Evolutionary conservation across 2,888 invertebrate species (phyloP).

Genomic region (Leptinotarsa tumamoca): DNA sequence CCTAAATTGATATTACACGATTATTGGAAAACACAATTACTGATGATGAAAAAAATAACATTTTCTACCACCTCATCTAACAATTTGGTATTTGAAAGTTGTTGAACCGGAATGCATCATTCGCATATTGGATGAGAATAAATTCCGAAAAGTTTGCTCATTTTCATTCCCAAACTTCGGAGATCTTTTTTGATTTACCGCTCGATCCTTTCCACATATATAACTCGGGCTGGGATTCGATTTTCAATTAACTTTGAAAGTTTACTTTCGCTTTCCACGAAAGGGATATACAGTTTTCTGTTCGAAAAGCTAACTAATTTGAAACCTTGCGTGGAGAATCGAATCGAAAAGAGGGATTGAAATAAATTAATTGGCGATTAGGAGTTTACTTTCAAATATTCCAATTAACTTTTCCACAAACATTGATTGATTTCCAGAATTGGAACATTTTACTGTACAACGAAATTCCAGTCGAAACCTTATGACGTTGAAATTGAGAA

Average conservation of each 20-base stretch:
- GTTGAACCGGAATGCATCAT: constrained; percentile 21
- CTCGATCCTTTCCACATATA: constrained; percentile 28
- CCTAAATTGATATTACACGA: too few species aligned
- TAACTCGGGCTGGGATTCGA: constrained; percentile 15
- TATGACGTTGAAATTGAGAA: too few species aligned
- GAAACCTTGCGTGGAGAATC: constrained; percentile 5
- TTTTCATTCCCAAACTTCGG: constrained; percentile 33
- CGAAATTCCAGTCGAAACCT: too few species aligned
- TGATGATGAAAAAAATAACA: neutral
- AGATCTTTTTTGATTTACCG: constrained; percentile 34
- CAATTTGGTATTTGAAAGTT: neutral
- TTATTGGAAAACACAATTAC: too few species aligned
- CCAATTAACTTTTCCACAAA: constrained; percentile 1
- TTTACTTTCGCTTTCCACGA: constrained; percentile 19
- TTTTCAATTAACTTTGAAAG: constrained; percentile 29
- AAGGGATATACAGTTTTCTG: constrained; percentile 13
- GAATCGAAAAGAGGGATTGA: constrained; percentile 12
- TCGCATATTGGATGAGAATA: constrained; percentile 23
- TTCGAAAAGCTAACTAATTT: constrained; percentile 10
- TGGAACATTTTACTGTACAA: neutral
- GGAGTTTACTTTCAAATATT: constrained; percentile 1
- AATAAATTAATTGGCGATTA: constrained; percentile 20
- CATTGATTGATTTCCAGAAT: neutral
- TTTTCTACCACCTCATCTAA: neutral
- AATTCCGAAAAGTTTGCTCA: constrained; percentile 34